Percentiles rank a stretch among this genome's conserved stretches.
These are phyloP conservation scores for Dascillus cervinus DNA, from an alignment of 2,888 invertebrate species.

Conservation along the genomic window DNA sequence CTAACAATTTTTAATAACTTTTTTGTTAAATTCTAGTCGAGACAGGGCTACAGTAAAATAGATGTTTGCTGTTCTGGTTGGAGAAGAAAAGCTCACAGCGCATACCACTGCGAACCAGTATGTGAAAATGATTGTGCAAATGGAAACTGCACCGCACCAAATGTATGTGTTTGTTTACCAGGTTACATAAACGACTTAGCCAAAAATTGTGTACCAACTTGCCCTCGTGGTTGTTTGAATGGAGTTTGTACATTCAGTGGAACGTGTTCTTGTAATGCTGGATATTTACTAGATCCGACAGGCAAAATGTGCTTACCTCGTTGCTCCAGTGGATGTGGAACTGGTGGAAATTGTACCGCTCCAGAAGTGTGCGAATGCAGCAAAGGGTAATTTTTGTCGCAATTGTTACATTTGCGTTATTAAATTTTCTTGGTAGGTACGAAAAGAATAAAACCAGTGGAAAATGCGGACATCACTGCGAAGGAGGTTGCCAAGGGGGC, in stretches of 20 bases:
- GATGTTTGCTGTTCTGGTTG: conserved; percentile 68
- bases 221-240: conserved; percentile 61
- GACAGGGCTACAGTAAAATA: conserved; percentile 48
- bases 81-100: conserved; percentile 50
- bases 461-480: conserved; percentile 35
- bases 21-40: neutral
- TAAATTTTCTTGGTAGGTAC: conserved; percentile 37
- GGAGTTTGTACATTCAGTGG: conserved; percentile 54
- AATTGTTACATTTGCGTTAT: neutral
- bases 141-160: conserved; percentile 58
- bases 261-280: conserved; percentile 56
- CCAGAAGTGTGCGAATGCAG: conserved; percentile 55
- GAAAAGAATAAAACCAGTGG: conserved; percentile 35
- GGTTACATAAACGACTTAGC: conserved; percentile 51
- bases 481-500: conserved; percentile 39
- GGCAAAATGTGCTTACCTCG: conserved; percentile 54
- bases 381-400: conserved; percentile 35
- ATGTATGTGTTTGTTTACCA: conserved; percentile 55
- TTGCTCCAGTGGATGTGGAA: conserved; percentile 48
- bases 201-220: conserved; percentile 53
- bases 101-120: conserved; percentile 51
- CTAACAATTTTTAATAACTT: no score
- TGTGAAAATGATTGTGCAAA: conserved; percentile 62
- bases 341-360: conserved; percentile 48
- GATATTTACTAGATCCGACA: conserved; percentile 49